Base-by-base conservation (phyloP, 2,113 vertebrate species). In the Prunella fulvescens region DNA sequence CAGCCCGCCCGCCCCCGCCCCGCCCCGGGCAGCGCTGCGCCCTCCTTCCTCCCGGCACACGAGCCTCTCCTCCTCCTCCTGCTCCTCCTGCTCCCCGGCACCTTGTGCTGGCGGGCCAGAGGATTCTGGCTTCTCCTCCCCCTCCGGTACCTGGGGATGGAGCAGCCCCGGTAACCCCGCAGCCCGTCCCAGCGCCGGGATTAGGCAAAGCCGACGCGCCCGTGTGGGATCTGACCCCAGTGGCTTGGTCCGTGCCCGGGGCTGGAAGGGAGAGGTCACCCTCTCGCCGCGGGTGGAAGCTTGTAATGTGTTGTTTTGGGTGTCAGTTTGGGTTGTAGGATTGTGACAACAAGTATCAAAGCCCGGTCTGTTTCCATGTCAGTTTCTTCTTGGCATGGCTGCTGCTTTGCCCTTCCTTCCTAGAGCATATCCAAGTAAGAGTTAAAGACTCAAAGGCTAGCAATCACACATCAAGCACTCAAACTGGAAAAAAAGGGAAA, bases 241-340 rank as follows among this genome's bases (percentile, higher is more conserved):
- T 1, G 88, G 6, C 2, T 25, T 12, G 1, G 25, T 5, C 48
- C 51, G 22, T 33, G 1, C 23, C 42, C 13, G 6, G 0, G 19
- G 40, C 10, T 37, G 66, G 13, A 7, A 23, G 0, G 12, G 14
- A 42, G 18, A n/a, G 29, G 5, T 5, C 47, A 14, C 5, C 0
- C 5, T 4, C n/a, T 8, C 5, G 0, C 2, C 5, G 6, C 16
- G 16, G 1, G 1, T 1, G 8, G 37, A n/a, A 24, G 33, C 2
- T 19, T 31, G 12, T 16, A 3, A 1, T 7, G 2, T 4, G 23
- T 10, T 6, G 16, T 2, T 31, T 19, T 12, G 53, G 61, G 6
- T 22, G 20, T 31, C 37, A 7, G 9, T 44, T 25, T 10, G 14
- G 24, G 18, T 12, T 19, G n/a, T 0, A 9, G 26, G 25, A 26